Base-by-base conservation (phyloP, 1,140 invertebrate genomes). In the Polypedilum vanderplanki region DNA sequence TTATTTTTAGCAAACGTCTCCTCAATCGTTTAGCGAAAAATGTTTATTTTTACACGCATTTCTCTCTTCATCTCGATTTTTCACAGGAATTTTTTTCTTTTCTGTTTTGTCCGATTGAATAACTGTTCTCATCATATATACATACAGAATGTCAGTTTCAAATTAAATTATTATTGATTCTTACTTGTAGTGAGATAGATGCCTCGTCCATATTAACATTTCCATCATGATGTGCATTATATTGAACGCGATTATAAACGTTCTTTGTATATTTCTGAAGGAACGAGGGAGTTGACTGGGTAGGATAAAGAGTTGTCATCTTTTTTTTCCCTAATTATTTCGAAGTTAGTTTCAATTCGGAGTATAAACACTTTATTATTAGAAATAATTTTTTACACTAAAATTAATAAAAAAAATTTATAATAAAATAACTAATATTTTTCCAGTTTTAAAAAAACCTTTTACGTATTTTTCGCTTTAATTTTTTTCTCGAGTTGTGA, bases 41-140 rank as follows among this genome's bases (percentile, higher is more conserved):
- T 70, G 65, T 70, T 70, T 70, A 70, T 70, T 70, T 70, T 70
- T 70, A 70, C 65, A 70, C 65, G 65, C 65, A 22, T 22, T 20
- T 20, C 18, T 70, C 18, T 70, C 24, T 33, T 33, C 24, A 33
- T 33, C 65, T 70, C 65, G 65, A 70, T 33, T 33, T 33, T 33
- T 33, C 24, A 33, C 24, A 33, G 24, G 5, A 33, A 3, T 57
- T 57, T 57, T 57, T 57, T 57, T 57, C 12, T n/a, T 57, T 57
- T 57, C 12, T n/a, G 46, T 57, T 57, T 15, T 57, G 4, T n/a
- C 9, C n/a, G 46, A 57, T 57, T 57, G n/a, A 57, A 57, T 57
- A 57, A 57, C 46, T 57, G 12, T 57, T 15, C n/a, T 15, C 12
- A 57, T 12, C 24, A 33, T 33, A 33, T 12, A 15, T 57, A 12